phyloP scores from a whole-genome alignment of 2,888 invertebrate species.

The Lasioglossum calceatum region DNA sequence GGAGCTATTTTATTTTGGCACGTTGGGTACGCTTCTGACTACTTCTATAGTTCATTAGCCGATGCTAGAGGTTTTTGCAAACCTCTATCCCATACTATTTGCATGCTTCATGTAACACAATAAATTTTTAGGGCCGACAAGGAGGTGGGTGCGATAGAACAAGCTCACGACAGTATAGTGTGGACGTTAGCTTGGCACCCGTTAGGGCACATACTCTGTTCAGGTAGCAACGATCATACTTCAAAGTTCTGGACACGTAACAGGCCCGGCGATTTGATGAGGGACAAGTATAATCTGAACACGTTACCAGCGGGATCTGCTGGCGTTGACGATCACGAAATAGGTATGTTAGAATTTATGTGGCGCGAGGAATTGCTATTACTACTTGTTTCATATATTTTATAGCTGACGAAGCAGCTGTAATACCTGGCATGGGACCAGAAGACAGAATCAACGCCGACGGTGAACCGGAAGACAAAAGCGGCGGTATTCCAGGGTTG shows the following conservation, averaged over 20 bases:
- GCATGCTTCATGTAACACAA: not conserved
- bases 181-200: conserved; percentile 99
- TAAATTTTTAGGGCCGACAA: conserved; percentile 92
- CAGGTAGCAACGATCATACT: conserved; percentile 99
- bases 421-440: conserved; percentile 99
- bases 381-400: conserved; percentile 27
- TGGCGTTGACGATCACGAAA: conserved; percentile 90
- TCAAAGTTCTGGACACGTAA: conserved; percentile 99
- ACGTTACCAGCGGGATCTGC: conserved; percentile 93
- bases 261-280: conserved; percentile 98
- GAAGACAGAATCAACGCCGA: conserved; percentile 93
- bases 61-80: not conserved
- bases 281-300: conserved; percentile 98
- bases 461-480: conserved; percentile 80
- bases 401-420: conserved; percentile 89
- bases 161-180: conserved; percentile 99
- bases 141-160: conserved; percentile 98
- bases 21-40: conserved; percentile 90
- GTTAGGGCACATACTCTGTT: conserved; percentile 98
- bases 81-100: conserved; percentile 48
- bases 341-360: conserved; percentile 83
- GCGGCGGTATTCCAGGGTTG: conserved; percentile 91
- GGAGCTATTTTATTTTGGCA: conserved; percentile 99
- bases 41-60: not conserved
- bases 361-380: not conserved